Conservation (phyloP, 1,140 invertebrate species). For the Adelges cooleyi region DNA sequence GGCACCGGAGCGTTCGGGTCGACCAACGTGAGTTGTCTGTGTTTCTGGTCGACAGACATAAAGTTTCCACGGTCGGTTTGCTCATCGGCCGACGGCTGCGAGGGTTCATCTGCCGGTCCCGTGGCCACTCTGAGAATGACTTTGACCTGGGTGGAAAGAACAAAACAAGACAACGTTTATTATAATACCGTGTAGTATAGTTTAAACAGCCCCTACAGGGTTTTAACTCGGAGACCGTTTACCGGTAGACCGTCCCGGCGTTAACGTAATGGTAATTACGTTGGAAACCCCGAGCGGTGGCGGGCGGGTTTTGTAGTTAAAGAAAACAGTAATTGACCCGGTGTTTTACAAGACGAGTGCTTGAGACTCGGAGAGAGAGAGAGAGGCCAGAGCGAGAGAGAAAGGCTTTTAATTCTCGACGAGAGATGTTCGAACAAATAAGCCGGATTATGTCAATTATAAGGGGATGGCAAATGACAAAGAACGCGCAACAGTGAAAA, state of each 20-base stretch:
- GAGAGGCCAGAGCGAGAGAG: too few relatives aligned
- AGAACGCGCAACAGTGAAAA: neutral
- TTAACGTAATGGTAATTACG: neutral
- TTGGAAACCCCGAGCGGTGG: neutral
- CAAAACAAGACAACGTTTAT: neutral
- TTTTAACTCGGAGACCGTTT: too few relatives aligned
- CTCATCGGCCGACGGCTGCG: neutral
- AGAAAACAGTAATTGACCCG: neutral
- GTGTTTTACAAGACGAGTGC: too few relatives aligned
- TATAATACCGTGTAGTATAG: too few relatives aligned
- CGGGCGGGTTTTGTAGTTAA: too few relatives aligned
- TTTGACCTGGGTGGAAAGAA: conserved; percentile 32
- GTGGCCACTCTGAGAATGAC: conserved; percentile 33
- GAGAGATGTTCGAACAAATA: neutral
- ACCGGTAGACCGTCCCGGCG: too few relatives aligned
- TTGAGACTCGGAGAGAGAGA: too few relatives aligned
- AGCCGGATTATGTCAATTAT: conserved; percentile 12
- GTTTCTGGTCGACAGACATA: conserved; percentile 33
- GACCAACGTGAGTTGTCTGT: conserved; percentile 34
- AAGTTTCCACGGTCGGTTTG: conserved; percentile 11
- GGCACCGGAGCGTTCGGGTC: conserved; percentile 30
- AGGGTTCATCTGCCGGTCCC: neutral
- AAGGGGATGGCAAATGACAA: neutral
- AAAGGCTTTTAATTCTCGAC: conserved; percentile 9
- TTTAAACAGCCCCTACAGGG: too few relatives aligned